A percentile compares a stretch with the other conserved stretches of the same genome.
These are phyloP conservation scores for Galeruca laticollis DNA, from an alignment of 2,888 invertebrate species.

Conservation along the genomic window DNA sequence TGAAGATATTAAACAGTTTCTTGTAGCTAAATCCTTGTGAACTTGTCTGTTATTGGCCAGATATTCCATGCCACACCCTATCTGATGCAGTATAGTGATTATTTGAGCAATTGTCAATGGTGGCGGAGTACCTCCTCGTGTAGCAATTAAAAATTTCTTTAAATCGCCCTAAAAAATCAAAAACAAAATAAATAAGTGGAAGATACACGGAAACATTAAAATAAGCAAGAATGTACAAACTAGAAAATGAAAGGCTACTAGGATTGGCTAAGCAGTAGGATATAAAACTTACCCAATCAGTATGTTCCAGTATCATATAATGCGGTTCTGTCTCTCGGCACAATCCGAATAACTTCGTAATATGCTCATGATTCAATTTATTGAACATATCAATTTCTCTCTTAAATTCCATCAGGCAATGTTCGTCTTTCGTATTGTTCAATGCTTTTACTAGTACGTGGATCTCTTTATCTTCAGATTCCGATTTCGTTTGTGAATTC, in stretches of 20 bases:
- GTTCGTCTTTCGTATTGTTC: constrained; percentile 83
- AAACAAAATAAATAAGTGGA: constrained; percentile 23
- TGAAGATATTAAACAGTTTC: constrained; percentile 91
- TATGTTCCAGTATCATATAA: constrained; percentile 89
- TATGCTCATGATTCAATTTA: constrained; percentile 84
- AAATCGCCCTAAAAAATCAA: constrained; percentile 81
- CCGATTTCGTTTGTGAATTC: constrained; percentile 49
- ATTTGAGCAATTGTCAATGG: constrained; percentile 78
- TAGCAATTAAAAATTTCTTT: constrained; percentile 87
- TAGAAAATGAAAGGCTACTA: too few relatives aligned
- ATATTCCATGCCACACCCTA: constrained; percentile 86
- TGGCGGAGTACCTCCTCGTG: constrained; percentile 69
- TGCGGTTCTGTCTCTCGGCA: constrained; percentile 89
- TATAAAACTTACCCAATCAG: constrained; percentile 83
- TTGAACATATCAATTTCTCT: constrained; percentile 89
- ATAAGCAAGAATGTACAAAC: too few relatives aligned
- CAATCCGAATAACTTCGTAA: constrained; percentile 83
- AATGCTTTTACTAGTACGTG: constrained; percentile 82
- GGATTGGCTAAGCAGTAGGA: too few relatives aligned
- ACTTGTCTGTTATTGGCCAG: constrained; percentile 80
- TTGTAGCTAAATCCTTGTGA: constrained; percentile 92
- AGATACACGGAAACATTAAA: neutral
- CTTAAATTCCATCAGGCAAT: constrained; percentile 84
- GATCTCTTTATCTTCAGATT: constrained; percentile 66
- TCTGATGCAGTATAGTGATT: constrained; percentile 78